Evolutionary conservation across 1,140 invertebrate genomes (phyloP).

Genomic region (Drosophila seguyi): DNA sequence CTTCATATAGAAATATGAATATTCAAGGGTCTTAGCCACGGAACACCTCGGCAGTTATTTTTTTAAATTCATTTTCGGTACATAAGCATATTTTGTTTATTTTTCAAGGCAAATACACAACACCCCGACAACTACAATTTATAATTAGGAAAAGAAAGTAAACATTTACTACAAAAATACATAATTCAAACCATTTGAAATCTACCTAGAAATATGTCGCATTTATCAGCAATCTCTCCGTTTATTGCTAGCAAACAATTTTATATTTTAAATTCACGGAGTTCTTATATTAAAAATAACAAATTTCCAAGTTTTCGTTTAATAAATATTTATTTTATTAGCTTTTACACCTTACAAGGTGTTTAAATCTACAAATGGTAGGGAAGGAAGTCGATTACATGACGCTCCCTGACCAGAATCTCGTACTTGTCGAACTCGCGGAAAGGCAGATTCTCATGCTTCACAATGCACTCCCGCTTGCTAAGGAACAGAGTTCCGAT

Average conservation of each 20-base stretch:
- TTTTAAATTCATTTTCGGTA: too few relatives aligned
- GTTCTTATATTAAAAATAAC: neutral
- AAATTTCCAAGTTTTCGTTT: neutral
- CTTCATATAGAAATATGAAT: too few relatives aligned
- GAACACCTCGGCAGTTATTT: too few relatives aligned
- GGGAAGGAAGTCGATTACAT: neutral
- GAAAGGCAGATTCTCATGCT: conserved; percentile 4
- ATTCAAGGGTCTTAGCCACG: too few relatives aligned
- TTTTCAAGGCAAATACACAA: too few relatives aligned
- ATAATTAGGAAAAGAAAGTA: neutral
- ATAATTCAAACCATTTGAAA: neutral
- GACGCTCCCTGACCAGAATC: conserved; percentile 41
- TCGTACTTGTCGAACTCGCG: conserved; percentile 51
- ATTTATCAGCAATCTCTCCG: neutral
- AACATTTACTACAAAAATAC: neutral
- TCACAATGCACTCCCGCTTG: conserved; percentile 34
- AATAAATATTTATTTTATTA: conserved; percentile 22
- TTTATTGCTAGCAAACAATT: neutral
- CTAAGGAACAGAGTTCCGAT: conserved; percentile 45
- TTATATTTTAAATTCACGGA: neutral
- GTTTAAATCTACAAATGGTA: neutral
- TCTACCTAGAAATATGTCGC: too few relatives aligned
- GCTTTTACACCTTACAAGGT: neutral
- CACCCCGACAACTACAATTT: neutral
- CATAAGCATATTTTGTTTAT: too few relatives aligned